Evolutionary conservation across 2,797 vertebrate genomes (phyloP).

Genomic region (Chelmon rostratus): DNA sequence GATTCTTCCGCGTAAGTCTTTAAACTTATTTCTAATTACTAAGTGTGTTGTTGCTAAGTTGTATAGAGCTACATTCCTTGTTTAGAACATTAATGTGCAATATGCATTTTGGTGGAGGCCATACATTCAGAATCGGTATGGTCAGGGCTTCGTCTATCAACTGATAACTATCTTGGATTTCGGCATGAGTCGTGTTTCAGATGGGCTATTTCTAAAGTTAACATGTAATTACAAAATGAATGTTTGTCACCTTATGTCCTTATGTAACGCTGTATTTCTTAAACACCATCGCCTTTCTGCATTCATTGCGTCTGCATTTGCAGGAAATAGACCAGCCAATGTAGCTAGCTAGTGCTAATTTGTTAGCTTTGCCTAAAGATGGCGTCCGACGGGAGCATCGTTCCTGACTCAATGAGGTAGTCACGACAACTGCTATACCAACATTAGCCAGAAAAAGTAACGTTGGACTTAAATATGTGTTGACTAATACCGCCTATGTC

Average conservation of each 20-base stretch:
- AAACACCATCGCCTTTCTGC: rapidly evolving
- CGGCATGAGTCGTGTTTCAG: not conserved
- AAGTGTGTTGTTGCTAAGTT: not conserved
- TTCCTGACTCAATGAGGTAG: conserved; percentile 12
- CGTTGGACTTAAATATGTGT: rapidly evolving
- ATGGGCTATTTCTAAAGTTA: not conserved
- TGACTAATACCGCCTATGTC: not conserved
- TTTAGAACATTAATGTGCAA: not conserved
- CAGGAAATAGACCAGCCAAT: conserved; percentile 57
- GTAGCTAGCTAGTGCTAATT: conserved; percentile 45
- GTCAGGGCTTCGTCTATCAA: conserved; percentile 74
- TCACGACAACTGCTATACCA: conserved; percentile 45
- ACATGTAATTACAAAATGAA: rapidly evolving
- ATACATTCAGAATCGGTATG: conserved; percentile 32
- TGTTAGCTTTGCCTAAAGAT: conserved; percentile 77
- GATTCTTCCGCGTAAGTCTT: conserved; percentile 90
- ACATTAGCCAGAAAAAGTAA: not conserved
- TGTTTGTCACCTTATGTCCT: rapidly evolving
- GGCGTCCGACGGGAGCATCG: conserved; percentile 73
- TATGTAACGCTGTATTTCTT: rapidly evolving
- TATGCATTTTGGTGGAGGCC: conserved; percentile 34
- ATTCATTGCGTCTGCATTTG: not conserved
- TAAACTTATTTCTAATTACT: not conserved
- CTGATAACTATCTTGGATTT: conserved; percentile 42
- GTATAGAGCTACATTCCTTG: rapidly evolving